phyloP scores from a whole-genome alignment of 2,797 vertebrate species.

The Anabacerthia variegaticeps region DNA sequence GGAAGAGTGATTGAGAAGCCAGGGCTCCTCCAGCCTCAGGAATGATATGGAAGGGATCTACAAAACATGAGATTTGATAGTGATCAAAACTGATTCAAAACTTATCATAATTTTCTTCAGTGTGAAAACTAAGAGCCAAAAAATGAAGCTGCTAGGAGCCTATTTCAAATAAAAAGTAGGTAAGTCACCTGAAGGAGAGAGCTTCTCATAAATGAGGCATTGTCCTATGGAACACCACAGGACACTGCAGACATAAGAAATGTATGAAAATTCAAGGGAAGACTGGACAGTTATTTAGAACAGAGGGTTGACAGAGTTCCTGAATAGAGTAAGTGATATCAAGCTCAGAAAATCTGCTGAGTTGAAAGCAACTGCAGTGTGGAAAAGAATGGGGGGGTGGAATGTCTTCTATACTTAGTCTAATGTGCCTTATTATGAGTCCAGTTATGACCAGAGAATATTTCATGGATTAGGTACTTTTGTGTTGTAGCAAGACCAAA shows the following conservation, averaged over 20 bases:
- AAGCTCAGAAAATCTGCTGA: not conserved
- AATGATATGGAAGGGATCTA: not conserved
- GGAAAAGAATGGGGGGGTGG: not conserved
- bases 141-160: not conserved
- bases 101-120: not conserved
- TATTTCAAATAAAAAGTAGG: not conserved
- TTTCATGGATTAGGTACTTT: not conserved
- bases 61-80: not conserved
- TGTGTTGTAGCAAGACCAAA: not conserved
- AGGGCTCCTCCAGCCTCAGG: not conserved
- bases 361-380: not conserved
- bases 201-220: not conserved
- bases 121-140: not conserved
- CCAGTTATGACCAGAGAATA: not conserved
- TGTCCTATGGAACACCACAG: not conserved
- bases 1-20: not conserved
- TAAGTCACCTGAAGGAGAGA: not conserved
- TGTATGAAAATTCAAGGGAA: not conserved
- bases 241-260: not conserved
- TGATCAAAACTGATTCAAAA: not conserved
- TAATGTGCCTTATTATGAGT: not conserved
- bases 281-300: not conserved
- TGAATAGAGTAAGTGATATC: not conserved
- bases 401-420: not conserved
- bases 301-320: not conserved